Evolutionary conservation across 2,113 vertebrate genomes (phyloP), one percentile per base, ranked within the genome.

Genomic region (Tragelaphus strepsiceros): DNA sequence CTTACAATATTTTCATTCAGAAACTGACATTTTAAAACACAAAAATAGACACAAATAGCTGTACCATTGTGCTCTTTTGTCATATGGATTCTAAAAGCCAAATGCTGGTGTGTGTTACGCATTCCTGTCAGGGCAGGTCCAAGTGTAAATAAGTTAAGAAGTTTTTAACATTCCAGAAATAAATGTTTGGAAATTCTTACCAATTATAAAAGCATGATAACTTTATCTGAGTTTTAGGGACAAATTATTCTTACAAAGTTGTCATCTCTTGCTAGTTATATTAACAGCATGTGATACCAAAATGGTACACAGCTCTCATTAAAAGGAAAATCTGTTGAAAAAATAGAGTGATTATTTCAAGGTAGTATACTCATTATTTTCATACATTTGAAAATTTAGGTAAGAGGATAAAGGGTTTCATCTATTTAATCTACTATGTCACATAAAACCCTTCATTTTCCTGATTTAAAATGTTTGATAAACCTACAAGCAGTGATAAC

Each of bases 1-100:
- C 58, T 89, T 61, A 59, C 49, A 58, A 74, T 87, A 92, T 71
- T 93, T 94, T 96, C 61, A 94, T 91, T 93, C 74, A 87, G 58
- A 93, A 14, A 7, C 12, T 93, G 74, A 15, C 0, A 56, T 86
- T 88, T 88, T 5, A 17, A 49, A 96, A 97, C 91, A 92, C 16
- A 91, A 88, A 94, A 88, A 26, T 2, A 64, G 81, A 91, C 22
- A 61, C 35, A 92, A 84, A 96, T 59, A 81, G 74, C 80, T 88
- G 53, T 6, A 56, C 62, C 86, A 80, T 1, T 43, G 26, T 81
- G 83, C 26, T n/a, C 14, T 95, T 80, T 74, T 95, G 74, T 80
- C 74, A 78, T 26, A 58, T 26, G 28, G 15, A 87, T 62, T 93
- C 32, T 95, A 93, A 96, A 96, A 90, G 88, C 1, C 71, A 90